A percentile compares a stretch with the other conserved stretches of the same genome.
Evolutionary conservation across 2,113 vertebrate genomes (phyloP).

Genomic region (Pimephales promelas): DNA sequence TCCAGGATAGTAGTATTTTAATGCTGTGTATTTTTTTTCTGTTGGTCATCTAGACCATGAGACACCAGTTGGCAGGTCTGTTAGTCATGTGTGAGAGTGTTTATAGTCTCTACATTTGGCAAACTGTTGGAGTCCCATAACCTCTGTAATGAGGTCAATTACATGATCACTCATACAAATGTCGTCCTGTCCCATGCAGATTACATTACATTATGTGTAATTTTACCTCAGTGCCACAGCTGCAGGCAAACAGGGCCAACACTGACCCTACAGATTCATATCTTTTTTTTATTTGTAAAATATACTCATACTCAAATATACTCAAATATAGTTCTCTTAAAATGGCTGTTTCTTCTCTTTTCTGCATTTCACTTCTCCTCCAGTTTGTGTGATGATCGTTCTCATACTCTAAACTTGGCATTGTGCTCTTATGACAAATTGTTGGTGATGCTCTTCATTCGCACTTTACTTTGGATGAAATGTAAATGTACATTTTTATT

Average conservation of each 20-base stretch:
- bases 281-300: neutral
- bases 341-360: neutral
- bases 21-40: neutral
- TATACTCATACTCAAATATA: neutral
- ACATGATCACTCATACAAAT: neutral
- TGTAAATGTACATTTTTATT: neutral
- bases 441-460: neutral
- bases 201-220: neutral
- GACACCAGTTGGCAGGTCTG: neutral
- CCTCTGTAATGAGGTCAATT: constrained; percentile 18
- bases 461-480: neutral
- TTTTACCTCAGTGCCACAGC: constrained; percentile 1
- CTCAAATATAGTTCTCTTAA: neutral
- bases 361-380: neutral
- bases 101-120: neutral
- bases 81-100: neutral
- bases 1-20: neutral
- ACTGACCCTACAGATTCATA: neutral
- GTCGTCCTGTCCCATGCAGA: neutral
- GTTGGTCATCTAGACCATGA: neutral
- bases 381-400: neutral
- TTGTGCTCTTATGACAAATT: neutral
- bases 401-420: neutral
- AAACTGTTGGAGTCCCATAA: constrained; percentile 3
- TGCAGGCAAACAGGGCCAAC: neutral